Evolutionary conservation across 2,113 vertebrate genomes (phyloP), one percentile per base, ranked within the genome.

Genomic region (Odocoileus hemionus): DNA sequence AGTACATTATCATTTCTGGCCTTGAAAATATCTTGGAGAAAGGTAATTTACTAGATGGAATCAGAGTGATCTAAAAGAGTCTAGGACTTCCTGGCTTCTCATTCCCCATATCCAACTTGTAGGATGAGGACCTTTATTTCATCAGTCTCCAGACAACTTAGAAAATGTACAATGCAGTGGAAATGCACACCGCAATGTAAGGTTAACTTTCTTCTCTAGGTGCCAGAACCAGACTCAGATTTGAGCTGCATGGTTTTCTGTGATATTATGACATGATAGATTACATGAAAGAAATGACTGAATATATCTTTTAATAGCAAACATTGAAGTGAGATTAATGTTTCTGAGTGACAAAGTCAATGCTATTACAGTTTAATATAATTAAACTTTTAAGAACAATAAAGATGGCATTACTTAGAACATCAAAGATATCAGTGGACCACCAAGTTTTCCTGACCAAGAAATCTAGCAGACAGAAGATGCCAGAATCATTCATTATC

Each of bases 41-140:
- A 95, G 60, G 96, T 82, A 97, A 97, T 97, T 97, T 97, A 43
- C 76, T 74, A 45, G 94, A 90, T 94, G 91, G 96, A 95, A 95
- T 89, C 43, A 67, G 76, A 96, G 61, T 78, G 45, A 89, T 93
- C 76, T 88, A 83, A 92, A 97, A 92, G 90, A 96, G 19, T 83
- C 80, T 82, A 45, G 16, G 50, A 95, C 50, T 88, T 90, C 76
- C 83, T 80, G n/a, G 30, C 50, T 95, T 85, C 74, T 90, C 19
- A 55, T 90, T 89, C 33, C 33, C 76, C 36, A 76, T 50, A 33
- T 90, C 23, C 26, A 91, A 25, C n/a, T 36, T 95, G 25, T 55
- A 70, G 39, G 36, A 83, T 74, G 70, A 91, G 21, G 33, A 78
- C 12, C 16, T 94, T 91, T 82, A 60, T 28, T 47, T 95, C 45